These are phyloP conservation scores for Imbricaverruca yamaguchii DNA, from an alignment of 2,888 invertebrate species.

Conservation along the genomic window DNA sequence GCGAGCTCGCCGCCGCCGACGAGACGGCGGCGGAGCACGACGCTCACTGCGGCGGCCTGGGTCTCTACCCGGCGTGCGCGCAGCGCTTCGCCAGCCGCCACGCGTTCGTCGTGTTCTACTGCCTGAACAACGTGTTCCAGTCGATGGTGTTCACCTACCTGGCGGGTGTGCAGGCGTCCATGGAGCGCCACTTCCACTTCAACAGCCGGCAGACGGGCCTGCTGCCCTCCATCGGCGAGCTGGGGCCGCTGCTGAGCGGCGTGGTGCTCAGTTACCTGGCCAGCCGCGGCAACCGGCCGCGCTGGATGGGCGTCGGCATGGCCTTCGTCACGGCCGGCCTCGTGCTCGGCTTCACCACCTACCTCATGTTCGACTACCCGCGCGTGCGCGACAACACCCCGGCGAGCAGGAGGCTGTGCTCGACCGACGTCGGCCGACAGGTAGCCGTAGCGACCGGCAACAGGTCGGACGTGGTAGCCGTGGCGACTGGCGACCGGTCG, in stretches of 20 bases:
- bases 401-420: neutral
- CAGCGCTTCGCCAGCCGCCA: conserved; percentile 24
- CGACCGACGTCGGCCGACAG: too few species aligned
- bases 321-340: conserved; percentile 18
- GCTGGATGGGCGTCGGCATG: conserved; percentile 29
- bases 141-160: conserved; percentile 26
- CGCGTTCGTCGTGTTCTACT: conserved; percentile 25
- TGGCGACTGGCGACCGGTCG: too few species aligned
- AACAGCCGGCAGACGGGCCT: conserved; percentile 28
- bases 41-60: neutral
- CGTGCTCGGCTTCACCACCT: conserved; percentile 23
- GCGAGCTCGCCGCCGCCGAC: neutral
- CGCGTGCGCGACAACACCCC: neutral
- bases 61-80: neutral
- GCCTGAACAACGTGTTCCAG: conserved; percentile 25
- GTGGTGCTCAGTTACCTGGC: conserved; percentile 27
- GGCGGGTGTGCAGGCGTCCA: conserved; percentile 28
- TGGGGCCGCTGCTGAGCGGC: conserved; percentile 29
- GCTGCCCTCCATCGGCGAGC: conserved; percentile 28
- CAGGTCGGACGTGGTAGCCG: too few species aligned
- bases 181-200: conserved; percentile 32
- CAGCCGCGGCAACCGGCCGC: conserved; percentile 28
- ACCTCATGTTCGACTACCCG: conserved; percentile 26
- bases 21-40: neutral
- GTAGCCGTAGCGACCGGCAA: too few species aligned